These are phyloP conservation scores for Polyodon spathula DNA, from an alignment of 2,113 vertebrate genomes.

Conservation along the genomic window DNA sequence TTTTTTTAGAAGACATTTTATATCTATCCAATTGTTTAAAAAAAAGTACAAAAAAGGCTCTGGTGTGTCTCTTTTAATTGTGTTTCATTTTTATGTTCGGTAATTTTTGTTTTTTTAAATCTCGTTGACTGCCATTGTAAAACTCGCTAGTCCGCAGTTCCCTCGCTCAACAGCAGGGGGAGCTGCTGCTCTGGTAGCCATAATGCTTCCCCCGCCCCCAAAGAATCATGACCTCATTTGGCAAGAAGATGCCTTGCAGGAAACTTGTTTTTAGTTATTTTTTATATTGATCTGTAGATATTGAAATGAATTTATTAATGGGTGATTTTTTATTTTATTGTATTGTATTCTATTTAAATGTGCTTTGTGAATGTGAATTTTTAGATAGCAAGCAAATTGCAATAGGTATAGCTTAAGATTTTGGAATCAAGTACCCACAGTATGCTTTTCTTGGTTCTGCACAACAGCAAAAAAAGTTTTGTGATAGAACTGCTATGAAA, in stretches of 20 bases:
- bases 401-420: too few relatives aligned
- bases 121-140: constrained; percentile 18
- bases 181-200: background rate
- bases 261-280: background rate
- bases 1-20: constrained; percentile 44
- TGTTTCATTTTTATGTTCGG: constrained; percentile 53
- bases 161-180: too few relatives aligned
- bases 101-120: constrained; percentile 31
- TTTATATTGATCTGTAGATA: background rate
- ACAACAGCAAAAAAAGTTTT: too few relatives aligned
- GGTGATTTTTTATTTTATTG: background rate
- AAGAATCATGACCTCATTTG: background rate
- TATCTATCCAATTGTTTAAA: constrained; percentile 40
- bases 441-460: background rate
- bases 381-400: too few relatives aligned
- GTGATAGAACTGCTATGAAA: too few relatives aligned
- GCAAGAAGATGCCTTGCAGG: background rate
- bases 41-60: background rate
- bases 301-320: background rate
- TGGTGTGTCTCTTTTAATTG: too few relatives aligned
- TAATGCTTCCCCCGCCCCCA: background rate
- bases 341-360: background rate
- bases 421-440: background rate
- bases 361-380: background rate
- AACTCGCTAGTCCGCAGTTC: too few relatives aligned